Evolutionary conservation across 2,888 invertebrate genomes (phyloP).

Genomic region (Drosophila picticornis): DNA sequence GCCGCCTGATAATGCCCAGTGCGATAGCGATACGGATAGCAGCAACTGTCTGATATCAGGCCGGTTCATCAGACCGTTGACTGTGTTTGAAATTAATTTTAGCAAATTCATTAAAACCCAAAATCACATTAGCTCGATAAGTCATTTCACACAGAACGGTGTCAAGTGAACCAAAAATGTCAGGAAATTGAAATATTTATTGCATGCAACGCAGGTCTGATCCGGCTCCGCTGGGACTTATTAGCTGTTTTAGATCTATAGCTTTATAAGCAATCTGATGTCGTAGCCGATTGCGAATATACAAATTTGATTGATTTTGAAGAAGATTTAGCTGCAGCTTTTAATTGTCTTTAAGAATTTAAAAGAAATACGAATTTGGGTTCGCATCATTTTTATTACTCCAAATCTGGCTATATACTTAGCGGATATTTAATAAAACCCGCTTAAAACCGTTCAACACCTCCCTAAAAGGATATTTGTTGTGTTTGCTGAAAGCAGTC

Average conservation of each 20-base stretch:
- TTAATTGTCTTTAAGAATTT: not conserved
- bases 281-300: not conserved
- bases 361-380: not conserved
- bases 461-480: constrained; percentile 24
- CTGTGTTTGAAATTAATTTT: constrained; percentile 66
- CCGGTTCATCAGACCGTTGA: constrained; percentile 37
- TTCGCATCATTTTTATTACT: not conserved
- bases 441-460: constrained; percentile 26
- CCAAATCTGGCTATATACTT: not conserved
- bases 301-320: not conserved
- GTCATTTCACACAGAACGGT: constrained; percentile 68
- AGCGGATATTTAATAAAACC: not conserved
- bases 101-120: constrained; percentile 73
- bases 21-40: constrained; percentile 35
- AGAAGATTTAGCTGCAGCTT: not conserved
- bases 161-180: constrained; percentile 66
- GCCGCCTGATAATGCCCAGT: constrained; percentile 49
- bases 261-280: not conserved
- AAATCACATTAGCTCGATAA: constrained; percentile 70
- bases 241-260: not conserved
- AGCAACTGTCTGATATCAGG: constrained; percentile 25
- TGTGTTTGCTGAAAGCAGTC: constrained; percentile 38
- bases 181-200: constrained; percentile 74
- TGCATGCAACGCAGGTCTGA: constrained; percentile 21
- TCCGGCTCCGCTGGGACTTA: constrained; percentile 22